Evolutionary conservation across 2,113 vertebrate genomes (phyloP), one percentile per base, ranked within the genome.

Genomic region (Protomyctophum bolini): DNA sequence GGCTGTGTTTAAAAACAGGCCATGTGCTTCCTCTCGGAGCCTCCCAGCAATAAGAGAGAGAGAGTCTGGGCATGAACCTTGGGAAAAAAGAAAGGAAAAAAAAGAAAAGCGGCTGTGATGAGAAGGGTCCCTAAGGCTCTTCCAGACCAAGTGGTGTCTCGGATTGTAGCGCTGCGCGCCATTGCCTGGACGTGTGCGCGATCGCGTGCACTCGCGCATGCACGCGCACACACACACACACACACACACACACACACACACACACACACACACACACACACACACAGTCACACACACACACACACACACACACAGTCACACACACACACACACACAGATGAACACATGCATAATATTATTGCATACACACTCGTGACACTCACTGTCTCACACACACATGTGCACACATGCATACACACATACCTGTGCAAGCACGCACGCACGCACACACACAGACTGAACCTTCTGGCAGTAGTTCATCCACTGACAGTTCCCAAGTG

Each of bases 111-210:
- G 78, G 76, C 73, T 75, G 79, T 76, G 86, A 87, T 87, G 82
- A 86, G 79, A 87, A 87, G 77, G 92, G 93, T 93, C 92, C 93
- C 91, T 76, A 81, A 92, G 92, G 93, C 91, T 93, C 92, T 88
- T 93, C 88, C 88, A 92, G 92, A 88, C 75, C 91, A 62, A 92
- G 83, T 92, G 92, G 93, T 92, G 92, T 90, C 88, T 91, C 73
- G 73, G 72, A 86, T 79, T 89, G 63, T 84, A 77, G 63, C 71
- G 80, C 73, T 77, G 75, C 76, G 62, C 46, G 45, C 71, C 79
- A 73, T 76, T 80, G 66, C 70, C 74, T 83, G 33, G 33, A 6
- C 5, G 33, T 41, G 33, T 6, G 33, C 33, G 33, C 33, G 33
- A 41, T 41, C 4, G 33, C 5, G 33, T 41, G 33, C 33, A 41